Evolutionary conservation across 2,797 vertebrate species (phyloP).

Genomic region (Corythornis leucogaster): DNA sequence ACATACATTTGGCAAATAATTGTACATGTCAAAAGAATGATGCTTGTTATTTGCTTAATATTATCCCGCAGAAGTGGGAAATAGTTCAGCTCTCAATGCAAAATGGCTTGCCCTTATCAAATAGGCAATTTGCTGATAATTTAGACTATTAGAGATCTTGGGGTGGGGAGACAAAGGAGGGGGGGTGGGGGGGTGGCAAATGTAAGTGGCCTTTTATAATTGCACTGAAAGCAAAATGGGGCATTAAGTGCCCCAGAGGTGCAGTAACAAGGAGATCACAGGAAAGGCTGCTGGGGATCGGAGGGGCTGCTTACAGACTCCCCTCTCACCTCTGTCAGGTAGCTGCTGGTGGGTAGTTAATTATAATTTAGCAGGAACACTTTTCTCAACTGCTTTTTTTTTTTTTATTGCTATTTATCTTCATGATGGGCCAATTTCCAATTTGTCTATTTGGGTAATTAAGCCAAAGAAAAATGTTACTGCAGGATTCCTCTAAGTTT

Average conservation of each 20-base stretch:
- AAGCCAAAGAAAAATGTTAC: constrained; percentile 74
- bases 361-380: constrained; percentile 75
- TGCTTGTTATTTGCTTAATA: constrained; percentile 82
- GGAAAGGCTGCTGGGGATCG: constrained; percentile 34
- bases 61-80: constrained; percentile 77
- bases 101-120: constrained; percentile 81
- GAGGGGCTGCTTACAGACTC: constrained; percentile 54
- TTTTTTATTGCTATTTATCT: constrained; percentile 76
- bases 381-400: constrained; percentile 54
- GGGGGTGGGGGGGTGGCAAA: constrained; percentile 5
- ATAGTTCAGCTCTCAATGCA: constrained; percentile 75
- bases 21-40: constrained; percentile 80
- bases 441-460: constrained; percentile 75
- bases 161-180: constrained; percentile 66
- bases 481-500: constrained; percentile 41
- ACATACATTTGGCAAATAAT: constrained; percentile 81
- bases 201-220: constrained; percentile 76
- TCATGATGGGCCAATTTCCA: constrained; percentile 75
- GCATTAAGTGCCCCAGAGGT: constrained; percentile 60
- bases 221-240: constrained; percentile 70
- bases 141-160: constrained; percentile 78
- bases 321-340: constrained; percentile 73
- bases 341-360: constrained; percentile 75
- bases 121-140: constrained; percentile 81
- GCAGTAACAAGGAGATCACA: constrained; percentile 53